Percentiles rank a stretch among this genome's conserved stretches.
These are phyloP conservation scores for Hypsibius dujardini DNA, from an alignment of 1,140 invertebrate species.

Conservation along the genomic window DNA sequence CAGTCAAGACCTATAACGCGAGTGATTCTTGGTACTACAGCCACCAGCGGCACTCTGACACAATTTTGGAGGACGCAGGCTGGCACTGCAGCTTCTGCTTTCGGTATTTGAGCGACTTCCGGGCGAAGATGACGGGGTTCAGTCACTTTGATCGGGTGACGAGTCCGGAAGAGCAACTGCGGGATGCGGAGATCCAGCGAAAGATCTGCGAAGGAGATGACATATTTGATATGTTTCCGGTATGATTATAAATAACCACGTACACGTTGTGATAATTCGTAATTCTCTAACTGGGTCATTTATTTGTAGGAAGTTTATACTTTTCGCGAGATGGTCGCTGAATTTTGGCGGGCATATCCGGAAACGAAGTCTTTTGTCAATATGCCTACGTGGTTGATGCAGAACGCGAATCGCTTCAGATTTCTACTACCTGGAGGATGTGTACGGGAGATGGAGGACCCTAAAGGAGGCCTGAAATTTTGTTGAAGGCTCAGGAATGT, in stretches of 20 bases:
- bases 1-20: not conserved
- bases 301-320: slow-evolving; percentile 4
- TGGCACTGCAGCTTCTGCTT: slow-evolving; percentile 13
- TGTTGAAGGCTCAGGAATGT: too few species aligned
- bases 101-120: not conserved
- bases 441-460: not conserved
- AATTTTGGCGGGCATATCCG: not conserved
- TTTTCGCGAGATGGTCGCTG: not conserved
- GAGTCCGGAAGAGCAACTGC: not conserved
- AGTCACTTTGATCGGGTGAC: slow-evolving; percentile 6
- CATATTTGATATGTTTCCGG: slow-evolving; percentile 9
- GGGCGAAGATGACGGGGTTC: not conserved
- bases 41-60: not conserved
- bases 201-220: slow-evolving; percentile 8
- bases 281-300: not conserved
- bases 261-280: not conserved
- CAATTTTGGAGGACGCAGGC: not conserved
- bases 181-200: not conserved
- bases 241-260: not conserved
- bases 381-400: not conserved
- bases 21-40: not conserved
- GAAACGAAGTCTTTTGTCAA: not conserved
- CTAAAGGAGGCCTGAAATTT: too few species aligned
- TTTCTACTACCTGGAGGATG: slow-evolving; percentile 11
- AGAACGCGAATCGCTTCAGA: not conserved